Conservation (phyloP, 2,888 invertebrate genomes). For the Catocala fraxini region DNA sequence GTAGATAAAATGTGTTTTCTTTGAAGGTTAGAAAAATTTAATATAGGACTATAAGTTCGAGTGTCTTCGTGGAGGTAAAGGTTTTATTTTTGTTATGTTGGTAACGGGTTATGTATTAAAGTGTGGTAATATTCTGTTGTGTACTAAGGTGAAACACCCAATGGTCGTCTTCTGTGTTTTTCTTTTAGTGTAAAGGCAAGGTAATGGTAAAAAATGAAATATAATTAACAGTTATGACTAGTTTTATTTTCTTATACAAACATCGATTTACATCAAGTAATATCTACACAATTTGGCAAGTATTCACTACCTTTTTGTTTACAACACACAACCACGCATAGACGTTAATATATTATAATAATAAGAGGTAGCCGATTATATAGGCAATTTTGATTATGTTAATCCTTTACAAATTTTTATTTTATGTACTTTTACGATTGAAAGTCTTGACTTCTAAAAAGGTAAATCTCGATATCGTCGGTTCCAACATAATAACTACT, state of each 20-base stretch:
- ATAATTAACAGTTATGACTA: slow-evolving; percentile 72
- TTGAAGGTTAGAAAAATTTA: too few relatives aligned
- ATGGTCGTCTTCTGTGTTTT: background rate
- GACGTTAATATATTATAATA: slow-evolving; percentile 33
- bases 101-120: background rate
- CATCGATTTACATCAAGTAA: slow-evolving; percentile 75
- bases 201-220: slow-evolving; percentile 36
- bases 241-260: slow-evolving; percentile 76
- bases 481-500: background rate
- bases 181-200: background rate
- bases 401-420: background rate
- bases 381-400: slow-evolving; percentile 25
- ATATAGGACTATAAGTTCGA: too few relatives aligned
- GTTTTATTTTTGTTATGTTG: slow-evolving; percentile 1
- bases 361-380: slow-evolving; percentile 56
- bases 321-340: slow-evolving; percentile 58
- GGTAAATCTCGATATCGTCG: too few relatives aligned
- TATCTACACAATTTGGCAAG: slow-evolving; percentile 75
- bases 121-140: too few relatives aligned
- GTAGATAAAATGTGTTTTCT: too few relatives aligned
- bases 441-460: background rate
- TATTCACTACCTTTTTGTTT: slow-evolving; percentile 61
- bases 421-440: background rate
- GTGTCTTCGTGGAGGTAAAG: background rate
- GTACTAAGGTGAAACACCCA: slow-evolving; percentile 1